Base-by-base conservation (phyloP, 1,140 invertebrate genomes). In the Tetragonula clypearis region DNA sequence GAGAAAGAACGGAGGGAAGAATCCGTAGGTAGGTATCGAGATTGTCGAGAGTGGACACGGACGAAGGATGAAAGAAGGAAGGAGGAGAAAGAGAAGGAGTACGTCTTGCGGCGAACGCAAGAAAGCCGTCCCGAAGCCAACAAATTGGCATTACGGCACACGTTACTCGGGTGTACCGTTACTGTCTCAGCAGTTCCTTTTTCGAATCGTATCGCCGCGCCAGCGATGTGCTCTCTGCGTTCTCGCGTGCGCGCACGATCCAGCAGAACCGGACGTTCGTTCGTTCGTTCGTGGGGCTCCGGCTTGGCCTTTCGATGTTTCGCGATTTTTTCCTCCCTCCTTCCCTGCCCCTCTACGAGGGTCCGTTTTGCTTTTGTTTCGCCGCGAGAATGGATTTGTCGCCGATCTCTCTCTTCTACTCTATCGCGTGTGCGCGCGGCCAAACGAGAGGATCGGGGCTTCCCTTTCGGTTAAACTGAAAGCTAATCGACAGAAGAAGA, bases 91-190 rank as follows among this genome's bases (percentile, higher is more conserved):
- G 58, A 68, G 23, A 53, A 30, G 35, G 30, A 14, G 19, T 23
- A 75, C 49, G n/a, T 49, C 41, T 49, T 49, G 41, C 41, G 41
- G 62, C n/a, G 68, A 79, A 65, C 77, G 82, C 76, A 58, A 76
- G 84, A 86, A 76, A 62, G 41, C 84, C 77, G 65, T 35, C 75
- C 55, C 8, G 56, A 30, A 80, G 76, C 58, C 83, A 82, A 87
- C 88, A 89, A 89, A 89, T 89, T 89, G 88, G 84, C 86, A 82
- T 89, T 87, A 87, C 86, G 82, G 87, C 77, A 85, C 87, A 87
- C 86, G 86, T 85, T 87, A 74, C 80, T 55, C 41, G 66, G 14
- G 30, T 72, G 71, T 88, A 86, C 87, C 87, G 87, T 88, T 88
- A 88, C 73, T 87, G 86, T 87, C 86, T 86, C 79, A 55, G 74